Conservation (phyloP, 2,888 invertebrate species). For the Eucriotettix oculatus region DNA sequence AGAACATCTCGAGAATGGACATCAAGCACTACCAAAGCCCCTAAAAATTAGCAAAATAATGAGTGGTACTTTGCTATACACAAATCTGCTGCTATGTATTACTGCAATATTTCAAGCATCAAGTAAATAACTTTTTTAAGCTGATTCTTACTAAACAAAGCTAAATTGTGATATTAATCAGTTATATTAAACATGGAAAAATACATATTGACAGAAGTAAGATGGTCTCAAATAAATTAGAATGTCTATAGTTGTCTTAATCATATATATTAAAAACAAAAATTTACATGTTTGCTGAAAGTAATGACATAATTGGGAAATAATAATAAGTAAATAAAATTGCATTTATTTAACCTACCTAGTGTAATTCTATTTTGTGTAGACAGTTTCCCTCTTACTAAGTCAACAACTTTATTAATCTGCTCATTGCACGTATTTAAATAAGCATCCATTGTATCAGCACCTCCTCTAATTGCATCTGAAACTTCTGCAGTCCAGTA, state of each 20-base stretch:
- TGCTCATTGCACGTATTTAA: conserved; percentile 55
- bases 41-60: conserved; percentile 23
- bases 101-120: background rate
- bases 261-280: too few species aligned
- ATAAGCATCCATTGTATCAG: conserved; percentile 41
- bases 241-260: too few species aligned
- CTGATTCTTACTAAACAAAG: background rate
- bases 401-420: conserved; percentile 64
- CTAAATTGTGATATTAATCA: background rate
- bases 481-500: conserved; percentile 88
- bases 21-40: conserved; percentile 80
- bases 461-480: conserved; percentile 44
- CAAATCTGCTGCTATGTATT: background rate
- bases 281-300: too few species aligned
- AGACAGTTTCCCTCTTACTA: conserved; percentile 74
- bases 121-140: background rate
- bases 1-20: conserved; percentile 86
- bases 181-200: background rate
- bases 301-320: too few species aligned
- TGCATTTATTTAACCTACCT: conserved; percentile 28
- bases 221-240: too few species aligned
- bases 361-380: conserved; percentile 77
- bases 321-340: too few species aligned
- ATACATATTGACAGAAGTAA: too few species aligned
- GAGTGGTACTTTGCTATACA: background rate